Percentiles rank a stretch among this genome's conserved stretches.
These are phyloP conservation scores for Acromyrmex heyeri DNA, from an alignment of 1,140 invertebrate genomes.

Conservation along the genomic window DNA sequence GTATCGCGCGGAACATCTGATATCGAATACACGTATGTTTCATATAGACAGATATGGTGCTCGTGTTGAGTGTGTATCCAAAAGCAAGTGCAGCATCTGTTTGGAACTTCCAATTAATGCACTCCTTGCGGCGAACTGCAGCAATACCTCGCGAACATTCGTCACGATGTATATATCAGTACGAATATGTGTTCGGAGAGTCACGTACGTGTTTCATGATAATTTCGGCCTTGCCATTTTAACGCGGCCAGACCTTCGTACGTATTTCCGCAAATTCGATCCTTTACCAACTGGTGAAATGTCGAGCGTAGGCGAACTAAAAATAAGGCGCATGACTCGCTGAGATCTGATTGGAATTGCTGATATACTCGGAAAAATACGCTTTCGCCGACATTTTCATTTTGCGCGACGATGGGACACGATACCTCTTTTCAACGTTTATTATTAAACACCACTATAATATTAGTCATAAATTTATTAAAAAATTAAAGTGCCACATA, in stretches of 20 bases:
- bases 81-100: slow-evolving; percentile 62
- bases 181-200: background rate
- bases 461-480: background rate
- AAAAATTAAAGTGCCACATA: background rate
- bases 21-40: background rate
- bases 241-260: slow-evolving; percentile 28
- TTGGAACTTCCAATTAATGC: slow-evolving; percentile 66
- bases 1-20: background rate
- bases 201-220: slow-evolving; percentile 42
- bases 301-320: slow-evolving; percentile 39
- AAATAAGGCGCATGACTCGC: slow-evolving; percentile 42
- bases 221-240: slow-evolving; percentile 58
- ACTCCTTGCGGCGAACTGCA: slow-evolving; percentile 29
- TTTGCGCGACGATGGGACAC: background rate
- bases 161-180: background rate
- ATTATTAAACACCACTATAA: background rate
- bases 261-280: slow-evolving; percentile 26
- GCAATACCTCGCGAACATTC: background rate
- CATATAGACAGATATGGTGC: background rate
- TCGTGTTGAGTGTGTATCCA: background rate
- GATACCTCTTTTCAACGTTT: slow-evolving; percentile 6
- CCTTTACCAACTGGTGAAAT: slow-evolving; percentile 36
- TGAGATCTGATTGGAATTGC: slow-evolving; percentile 33
- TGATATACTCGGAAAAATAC: slow-evolving; percentile 33
- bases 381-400: slow-evolving; percentile 34